A percentile compares a stretch with the other conserved stretches of the same genome.
Evolutionary conservation across 2,888 invertebrate species (phyloP).

Genomic region (Aspidapion aeneum): DNA sequence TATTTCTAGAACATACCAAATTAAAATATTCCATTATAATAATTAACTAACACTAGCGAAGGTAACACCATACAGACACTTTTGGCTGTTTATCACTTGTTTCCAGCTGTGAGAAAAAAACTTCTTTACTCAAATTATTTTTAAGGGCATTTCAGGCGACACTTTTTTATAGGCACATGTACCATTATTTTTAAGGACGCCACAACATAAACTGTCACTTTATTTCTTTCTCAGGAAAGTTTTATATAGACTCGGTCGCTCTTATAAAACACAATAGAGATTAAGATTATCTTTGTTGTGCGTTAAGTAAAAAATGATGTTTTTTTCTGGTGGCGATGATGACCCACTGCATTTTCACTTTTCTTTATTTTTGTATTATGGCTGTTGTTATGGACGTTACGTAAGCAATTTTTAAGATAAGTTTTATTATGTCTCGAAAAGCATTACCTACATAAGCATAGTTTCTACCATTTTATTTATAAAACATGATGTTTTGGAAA

Average conservation of each 20-base stretch:
- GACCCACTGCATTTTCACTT: neutral
- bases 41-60: neutral
- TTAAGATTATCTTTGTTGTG: neutral
- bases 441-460: too few relatives aligned
- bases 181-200: neutral
- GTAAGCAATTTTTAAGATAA: too few relatives aligned
- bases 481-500: too few relatives aligned
- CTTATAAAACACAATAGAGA: neutral
- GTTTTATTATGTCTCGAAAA: too few relatives aligned
- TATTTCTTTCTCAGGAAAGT: neutral
- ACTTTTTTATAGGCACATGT: neutral
- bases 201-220: neutral
- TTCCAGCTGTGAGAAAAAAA: neutral
- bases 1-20: too few relatives aligned
- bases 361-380: neutral
- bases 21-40: neutral
- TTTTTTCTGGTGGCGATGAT: neutral
- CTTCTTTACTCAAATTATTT: neutral
- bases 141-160: neutral
- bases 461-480: too few relatives aligned
- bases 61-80: neutral
- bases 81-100: neutral
- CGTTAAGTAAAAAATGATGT: slow-evolving; percentile 10
- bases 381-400: too few relatives aligned
- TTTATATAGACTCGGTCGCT: neutral